Evolutionary conservation across 2,888 invertebrate species (phyloP).

Genomic region (Pseudolycoriella hygida): DNA sequence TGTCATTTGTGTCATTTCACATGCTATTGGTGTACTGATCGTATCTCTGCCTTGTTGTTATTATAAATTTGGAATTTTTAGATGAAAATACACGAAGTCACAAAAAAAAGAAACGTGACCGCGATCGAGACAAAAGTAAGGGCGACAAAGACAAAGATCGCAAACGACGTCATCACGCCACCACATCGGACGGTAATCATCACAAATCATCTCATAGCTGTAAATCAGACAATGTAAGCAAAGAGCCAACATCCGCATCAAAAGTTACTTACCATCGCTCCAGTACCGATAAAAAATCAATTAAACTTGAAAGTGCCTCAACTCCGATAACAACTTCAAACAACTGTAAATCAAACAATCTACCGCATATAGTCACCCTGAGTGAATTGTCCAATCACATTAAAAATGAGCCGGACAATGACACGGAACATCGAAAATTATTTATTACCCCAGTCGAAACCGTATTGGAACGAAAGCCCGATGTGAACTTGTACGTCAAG

Average conservation of each 20-base stretch:
- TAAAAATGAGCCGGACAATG: neutral
- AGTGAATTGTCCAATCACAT: neutral
- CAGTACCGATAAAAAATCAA: slow-evolving; percentile 2
- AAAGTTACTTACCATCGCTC: neutral
- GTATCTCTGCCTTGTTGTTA: no score
- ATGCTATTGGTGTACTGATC: no score
- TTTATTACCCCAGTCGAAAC: slow-evolving; percentile 1
- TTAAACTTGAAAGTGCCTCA: slow-evolving; percentile 5
- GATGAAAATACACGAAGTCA: slow-evolving; percentile 14
- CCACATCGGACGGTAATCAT: neutral
- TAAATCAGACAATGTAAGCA: slow-evolving; percentile 1
- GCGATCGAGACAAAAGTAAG: slow-evolving; percentile 16
- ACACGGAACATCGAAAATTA: slow-evolving; percentile 1
- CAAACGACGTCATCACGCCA: slow-evolving; percentile 3
- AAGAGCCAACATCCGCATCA: neutral
- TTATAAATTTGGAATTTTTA: no score
- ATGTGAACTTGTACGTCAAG: slow-evolving; percentile 11
- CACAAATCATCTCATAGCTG: neutral
- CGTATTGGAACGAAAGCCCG: neutral
- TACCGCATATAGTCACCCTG: neutral
- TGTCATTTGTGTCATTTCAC: neutral
- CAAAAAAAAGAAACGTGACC: slow-evolving; percentile 27
- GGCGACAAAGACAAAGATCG: slow-evolving; percentile 11
- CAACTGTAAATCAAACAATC: no score
- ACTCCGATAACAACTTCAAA: neutral